Base-by-base conservation (phyloP, 2,888 invertebrate species). In the Parelbella ahira region DNA sequence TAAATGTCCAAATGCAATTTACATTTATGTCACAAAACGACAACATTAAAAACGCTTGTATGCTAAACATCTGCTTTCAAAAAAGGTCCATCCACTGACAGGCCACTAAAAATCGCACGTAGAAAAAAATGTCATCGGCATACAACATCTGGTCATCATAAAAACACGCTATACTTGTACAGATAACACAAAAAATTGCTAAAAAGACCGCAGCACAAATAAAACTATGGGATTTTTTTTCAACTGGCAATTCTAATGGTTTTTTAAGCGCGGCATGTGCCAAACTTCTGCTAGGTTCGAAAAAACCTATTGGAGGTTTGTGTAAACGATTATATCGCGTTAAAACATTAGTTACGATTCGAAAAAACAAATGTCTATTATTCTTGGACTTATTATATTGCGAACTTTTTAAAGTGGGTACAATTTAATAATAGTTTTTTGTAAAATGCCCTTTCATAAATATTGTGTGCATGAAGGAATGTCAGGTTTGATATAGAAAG, bases 61-160 rank as follows among this genome's bases (percentile, higher is more conserved):
- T 77, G 70, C 71, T 69, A 66, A 71, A 68, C 84, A 86, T 79
- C 83, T 84, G 84, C 74, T 63, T 47, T 69, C 74, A 69, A 82
- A 82, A 78, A 82, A 75, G 57, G 52, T 48, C 56, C 50, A 54
- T 59, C 65, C 68, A 58, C 61, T 64, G 66, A 70, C 69, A 68
- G 72, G 67, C 78, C 68, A 76, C 77, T 80, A 84, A 84, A 84
- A 83, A 86, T 86, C 76, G 84, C 83, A 77, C 72, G 39, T 51
- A 60, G 65, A 75, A 83, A 76, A 83, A 83, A 80, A 63, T 86
- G 82, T 87, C 86, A 84, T 87, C 83, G 86, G 86, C 86, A 87
- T 87, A 83, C 63, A 71, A 72, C 86, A 86, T 81, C 83, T 87
- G 86, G 82, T 68, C 74, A 73, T 51, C 70, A 68, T 58, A 74